Evolutionary conservation across 2,888 invertebrate species (phyloP), one percentile per base, ranked within the genome.

Genomic region (Acanthopleura granulata): DNA sequence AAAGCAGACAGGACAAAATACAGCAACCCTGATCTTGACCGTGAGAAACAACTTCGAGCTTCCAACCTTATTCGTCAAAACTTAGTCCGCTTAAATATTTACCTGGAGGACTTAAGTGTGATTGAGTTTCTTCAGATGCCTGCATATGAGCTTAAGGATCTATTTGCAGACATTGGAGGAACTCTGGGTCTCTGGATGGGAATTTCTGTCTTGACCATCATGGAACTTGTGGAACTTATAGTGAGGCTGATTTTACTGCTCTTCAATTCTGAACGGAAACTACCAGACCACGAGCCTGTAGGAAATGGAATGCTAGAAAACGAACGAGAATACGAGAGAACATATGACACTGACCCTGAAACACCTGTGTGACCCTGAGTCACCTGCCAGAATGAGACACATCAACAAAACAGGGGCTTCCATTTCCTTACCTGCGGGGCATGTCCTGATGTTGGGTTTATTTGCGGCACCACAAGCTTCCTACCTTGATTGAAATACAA

Each of bases 111-210:
- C 75, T 80, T 87, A 22, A 87, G 86, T 78, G 85, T 88, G 16
- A 83, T 85, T 9, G 87, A 87, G 78, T 86, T 85, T 73, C 81
- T 78, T 49, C 86, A 88, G 78, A 84, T 84, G 78, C 84, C 86
- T 9, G 85, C 84, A 16, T 88, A 87, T 77, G 86, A 84, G 0
- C 77, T 88, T 30, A 85, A 83, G 0, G 86, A 88, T 76, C 81
- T 88, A 69, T 85, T 87, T 75, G 85, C 87, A 0, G 88, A 88
- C 74, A 87, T 88, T 50, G 88, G 88, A 9, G 88, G 88, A 0
- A 87, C 88, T 0, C 78, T 88, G 40, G 88, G 88, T 11, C 80
- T 88, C 30, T 88, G 88, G 88, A 87, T 87, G 85, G 88, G 88
- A 11, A 85, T 87, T 69, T 87, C 87, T 49, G 86, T 88, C 49